Evolutionary conservation across 1,140 invertebrate genomes (phyloP), one percentile per base, ranked within the genome.

Genomic region (Drosophila truncata): DNA sequence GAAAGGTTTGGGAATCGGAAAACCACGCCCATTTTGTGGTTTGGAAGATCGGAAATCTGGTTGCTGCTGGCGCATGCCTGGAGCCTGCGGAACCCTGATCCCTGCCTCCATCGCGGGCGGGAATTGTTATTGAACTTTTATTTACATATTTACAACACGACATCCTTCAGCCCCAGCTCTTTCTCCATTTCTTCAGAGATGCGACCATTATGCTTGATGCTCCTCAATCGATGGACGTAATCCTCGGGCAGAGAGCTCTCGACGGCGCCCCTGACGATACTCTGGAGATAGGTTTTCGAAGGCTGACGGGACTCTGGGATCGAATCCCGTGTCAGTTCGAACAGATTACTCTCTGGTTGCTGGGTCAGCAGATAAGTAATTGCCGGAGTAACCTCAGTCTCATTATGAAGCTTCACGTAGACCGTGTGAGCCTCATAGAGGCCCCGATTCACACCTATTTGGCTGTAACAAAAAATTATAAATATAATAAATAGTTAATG

Each of bases 281-380:
- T 87, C 49, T 86, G 66, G 0, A 92, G 59, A 69, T 92, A 92
- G 0, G 91, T 92, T 35, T 77, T 82, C 9, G 91, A 92, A 2
- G 91, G 91, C 50, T 82, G 76, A 3, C 88, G 64, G 0, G 59
- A 55, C 6, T 59, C 41, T 9, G 65, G 65, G 10, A 69, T 14
- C 1, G 20, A 50, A 2, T 58, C 27, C 2, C 16, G n/a, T 0
- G 83, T 64, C 8, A 92, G 49, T 5, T 66, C n/a, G 37, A 71
- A 69, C 11, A 78, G 37, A 55, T 77, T 78, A 44, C 25, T 66
- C 37, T 47, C 29, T 2, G 91, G 91, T 58, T 90, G 80, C 1
- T 92, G n/a, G 3, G 46, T 54, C 11, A 92, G 35, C 7, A 71
- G 27, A 29, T 92, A 92, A 44, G 73, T 74, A 10, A 86, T 64